Evolutionary conservation across 2,113 vertebrate genomes (phyloP).

Genomic region (Bostrychus sinensis): DNA sequence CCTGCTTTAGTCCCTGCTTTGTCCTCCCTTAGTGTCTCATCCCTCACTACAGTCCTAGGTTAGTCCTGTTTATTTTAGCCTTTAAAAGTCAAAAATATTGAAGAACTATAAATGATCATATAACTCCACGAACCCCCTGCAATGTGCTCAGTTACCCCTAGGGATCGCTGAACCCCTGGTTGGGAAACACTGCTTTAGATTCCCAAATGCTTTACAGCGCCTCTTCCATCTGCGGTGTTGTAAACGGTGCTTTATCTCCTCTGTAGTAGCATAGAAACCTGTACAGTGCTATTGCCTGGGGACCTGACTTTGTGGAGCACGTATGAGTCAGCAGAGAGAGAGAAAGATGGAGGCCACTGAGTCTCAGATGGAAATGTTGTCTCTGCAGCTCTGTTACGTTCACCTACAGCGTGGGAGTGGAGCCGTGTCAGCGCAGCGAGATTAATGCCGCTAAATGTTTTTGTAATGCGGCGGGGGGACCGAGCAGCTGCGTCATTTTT

Average conservation of each 20-base stretch:
- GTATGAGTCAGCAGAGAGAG: constrained; percentile 41
- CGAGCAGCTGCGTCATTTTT: constrained; percentile 24
- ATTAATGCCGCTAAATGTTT: constrained; percentile 46
- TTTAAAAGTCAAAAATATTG: no score
- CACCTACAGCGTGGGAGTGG: constrained; percentile 43
- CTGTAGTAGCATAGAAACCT: background rate
- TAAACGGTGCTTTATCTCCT: constrained; percentile 4
- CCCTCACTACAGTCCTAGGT: no score
- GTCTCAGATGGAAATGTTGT: constrained; percentile 28
- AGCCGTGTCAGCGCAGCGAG: constrained; percentile 41
- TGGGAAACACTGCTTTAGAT: no score
- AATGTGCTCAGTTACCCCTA: no score
- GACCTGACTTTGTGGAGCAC: constrained; percentile 18
- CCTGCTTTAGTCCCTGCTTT: no score
- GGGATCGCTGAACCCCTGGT: no score
- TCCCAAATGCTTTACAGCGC: no score
- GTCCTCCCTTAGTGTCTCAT: no score
- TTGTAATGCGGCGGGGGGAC: constrained; percentile 27
- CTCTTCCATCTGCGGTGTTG: no score
- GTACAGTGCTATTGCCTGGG: constrained; percentile 5
- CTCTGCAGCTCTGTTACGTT: constrained; percentile 29
- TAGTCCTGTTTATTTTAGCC: no score
- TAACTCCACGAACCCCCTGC: no score
- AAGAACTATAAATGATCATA: no score
- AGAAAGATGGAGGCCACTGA: constrained; percentile 15